Percentiles rank a stretch among this genome's conserved stretches.
phyloP scores from a whole-genome alignment of 1,140 invertebrate species.

The Penaeus vannamei region DNA sequence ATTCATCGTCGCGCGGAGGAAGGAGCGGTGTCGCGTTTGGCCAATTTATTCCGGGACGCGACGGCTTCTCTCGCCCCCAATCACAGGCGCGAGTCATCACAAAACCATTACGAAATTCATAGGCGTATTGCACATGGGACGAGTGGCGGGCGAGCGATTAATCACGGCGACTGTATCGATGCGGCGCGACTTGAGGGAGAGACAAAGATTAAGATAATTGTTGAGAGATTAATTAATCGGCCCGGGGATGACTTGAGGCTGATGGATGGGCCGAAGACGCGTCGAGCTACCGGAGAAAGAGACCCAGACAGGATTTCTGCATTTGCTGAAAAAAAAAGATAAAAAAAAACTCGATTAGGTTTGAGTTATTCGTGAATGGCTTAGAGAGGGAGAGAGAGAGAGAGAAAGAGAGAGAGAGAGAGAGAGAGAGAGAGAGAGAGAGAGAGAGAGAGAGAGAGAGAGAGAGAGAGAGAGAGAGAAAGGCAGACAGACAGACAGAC shows the following conservation, averaged over 20 bases:
- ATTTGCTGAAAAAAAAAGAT: not conserved
- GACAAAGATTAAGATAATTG: constrained; percentile 54
- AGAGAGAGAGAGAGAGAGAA: too few relatives aligned
- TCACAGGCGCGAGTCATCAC: constrained; percentile 37
- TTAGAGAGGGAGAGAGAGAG: too few relatives aligned
- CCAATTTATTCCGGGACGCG: constrained; percentile 35
- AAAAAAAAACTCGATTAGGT: not conserved
- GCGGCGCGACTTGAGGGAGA: constrained; percentile 3
- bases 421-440: too few relatives aligned
- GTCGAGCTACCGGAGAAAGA: not conserved
- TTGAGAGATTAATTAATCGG: constrained; percentile 53
- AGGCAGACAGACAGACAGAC: too few relatives aligned
- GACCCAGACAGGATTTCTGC: not conserved
- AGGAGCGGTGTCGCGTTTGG: constrained; percentile 5
- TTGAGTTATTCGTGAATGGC: not conserved
- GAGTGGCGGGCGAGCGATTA: constrained; percentile 26
- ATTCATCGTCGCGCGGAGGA: not conserved
- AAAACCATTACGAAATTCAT: constrained; percentile 50
- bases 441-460: too few relatives aligned
- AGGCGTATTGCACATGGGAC: constrained; percentile 48
- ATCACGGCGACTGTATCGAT: constrained; percentile 31
- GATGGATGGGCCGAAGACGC: constrained; percentile 24
- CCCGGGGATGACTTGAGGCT: constrained; percentile 29
- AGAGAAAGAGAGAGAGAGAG: too few relatives aligned
- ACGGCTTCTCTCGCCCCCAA: constrained; percentile 8